Conservation (phyloP, 2,888 invertebrate genomes). For the Dermolepida albohirtum region DNA sequence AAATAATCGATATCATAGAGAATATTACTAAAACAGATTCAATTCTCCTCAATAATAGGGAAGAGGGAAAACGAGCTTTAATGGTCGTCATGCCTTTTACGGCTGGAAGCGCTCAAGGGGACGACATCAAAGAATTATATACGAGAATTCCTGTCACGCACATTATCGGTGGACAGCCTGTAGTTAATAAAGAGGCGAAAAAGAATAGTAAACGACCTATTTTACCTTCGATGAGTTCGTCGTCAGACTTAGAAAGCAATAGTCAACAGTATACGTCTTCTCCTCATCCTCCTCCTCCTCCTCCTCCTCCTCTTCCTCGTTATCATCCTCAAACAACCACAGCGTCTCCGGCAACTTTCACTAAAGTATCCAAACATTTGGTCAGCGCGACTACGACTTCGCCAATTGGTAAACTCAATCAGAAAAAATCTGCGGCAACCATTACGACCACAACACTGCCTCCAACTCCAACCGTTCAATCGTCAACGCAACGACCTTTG, state of each 20-base stretch:
- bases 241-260: slow-evolving; percentile 18
- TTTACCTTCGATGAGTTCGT: slow-evolving; percentile 34
- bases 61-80: slow-evolving; percentile 67
- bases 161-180: slow-evolving; percentile 64
- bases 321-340: slow-evolving; percentile 15
- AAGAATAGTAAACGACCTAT: slow-evolving; percentile 41
- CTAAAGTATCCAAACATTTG: slow-evolving; percentile 18
- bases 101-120: slow-evolving; percentile 68
- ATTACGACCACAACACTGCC: slow-evolving; percentile 3
- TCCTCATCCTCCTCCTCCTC: too few species aligned
- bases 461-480: slow-evolving; percentile 26
- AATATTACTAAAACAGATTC: slow-evolving; percentile 72
- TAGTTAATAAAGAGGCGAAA: slow-evolving; percentile 43
- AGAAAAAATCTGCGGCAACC: background rate
- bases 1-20: slow-evolving; percentile 75
- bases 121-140: slow-evolving; percentile 72
- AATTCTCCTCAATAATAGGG: slow-evolving; percentile 55
- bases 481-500: background rate
- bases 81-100: slow-evolving; percentile 78
- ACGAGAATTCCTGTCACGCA: slow-evolving; percentile 75
- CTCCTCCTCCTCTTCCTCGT: too few species aligned
- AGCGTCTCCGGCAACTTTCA: slow-evolving; percentile 16
- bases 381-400: slow-evolving; percentile 14
- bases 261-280: slow-evolving; percentile 9
- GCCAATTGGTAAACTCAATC: background rate